These are phyloP conservation scores for Grus americana DNA, from an alignment of 2,113 vertebrate genomes.

Conservation along the genomic window DNA sequence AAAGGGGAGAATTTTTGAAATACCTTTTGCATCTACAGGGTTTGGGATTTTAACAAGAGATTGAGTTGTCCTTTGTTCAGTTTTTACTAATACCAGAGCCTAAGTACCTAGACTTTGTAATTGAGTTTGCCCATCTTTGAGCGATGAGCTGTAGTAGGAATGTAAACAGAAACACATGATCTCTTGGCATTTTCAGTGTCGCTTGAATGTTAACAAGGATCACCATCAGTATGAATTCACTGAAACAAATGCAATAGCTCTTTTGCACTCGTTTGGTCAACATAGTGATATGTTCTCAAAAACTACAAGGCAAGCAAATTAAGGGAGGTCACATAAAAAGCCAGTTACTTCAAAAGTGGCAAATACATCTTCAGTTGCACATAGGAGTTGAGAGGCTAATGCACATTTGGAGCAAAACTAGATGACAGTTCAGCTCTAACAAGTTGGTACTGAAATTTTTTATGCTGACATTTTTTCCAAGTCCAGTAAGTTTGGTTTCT, in stretches of 20 bases:
- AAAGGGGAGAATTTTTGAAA: not conserved
- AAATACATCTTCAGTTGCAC: not conserved
- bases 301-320: not conserved
- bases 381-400: not conserved
- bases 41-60: not conserved
- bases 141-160: not conserved
- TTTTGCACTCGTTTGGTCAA: not conserved
- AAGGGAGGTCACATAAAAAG: not conserved
- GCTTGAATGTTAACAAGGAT: not conserved
- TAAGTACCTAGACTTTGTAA: not conserved
- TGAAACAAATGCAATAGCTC: not conserved
- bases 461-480: not conserved
- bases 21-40: not conserved
- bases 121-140: not conserved
- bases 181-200: not conserved
- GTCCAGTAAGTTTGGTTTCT: not conserved
- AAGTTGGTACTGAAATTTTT: not conserved
- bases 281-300: not conserved
- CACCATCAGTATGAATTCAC: rapidly evolving
- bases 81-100: not conserved
- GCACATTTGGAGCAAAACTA: not conserved
- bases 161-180: not conserved
- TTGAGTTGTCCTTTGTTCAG: not conserved
- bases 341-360: not conserved
- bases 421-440: not conserved